Evolutionary conservation across 2,113 vertebrate genomes (phyloP), one percentile per base, ranked within the genome.

Genomic region (Heterotilapia buettikoferi): DNA sequence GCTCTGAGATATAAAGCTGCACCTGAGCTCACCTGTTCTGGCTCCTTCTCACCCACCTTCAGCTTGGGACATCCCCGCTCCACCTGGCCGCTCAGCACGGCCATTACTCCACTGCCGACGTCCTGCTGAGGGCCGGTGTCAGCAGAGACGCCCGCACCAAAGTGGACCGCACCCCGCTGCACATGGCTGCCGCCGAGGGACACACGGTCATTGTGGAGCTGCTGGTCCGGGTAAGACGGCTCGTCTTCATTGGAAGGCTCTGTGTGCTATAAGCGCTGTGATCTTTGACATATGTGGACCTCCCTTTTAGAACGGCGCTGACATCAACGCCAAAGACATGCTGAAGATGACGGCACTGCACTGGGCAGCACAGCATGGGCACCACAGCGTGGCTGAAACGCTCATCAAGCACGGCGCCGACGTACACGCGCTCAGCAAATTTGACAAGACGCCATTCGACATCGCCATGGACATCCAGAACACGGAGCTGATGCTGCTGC

Each of bases 241-340:
- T 43, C 3, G 13, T 38, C 40, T 50, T 31, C 9, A 29, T 76
- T 19, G 43, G 43, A 1, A 1, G 16, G 45, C 11, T 47, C 14
- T 18, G 40, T 47, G 40, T 11, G 24, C 24, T 12, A 10, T 18
- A 16, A 76, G 40, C 14, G 9, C 16, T 76, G 40, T 78, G 18
- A 47, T 29, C 40, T 73, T 18, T 73, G 68, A 76, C 43, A 12
- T 50, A 29, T 78, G 45, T n/a, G 26, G 18, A 5, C 7, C 45
- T 31, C 16, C 6, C 33, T 53, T 54, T 24, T 95, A 99, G 98
- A 98, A 97, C 0, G 98, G 98, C 0, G 98, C 98, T 0, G 98
- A 99, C 85, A 97, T 99, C 21, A 98, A 99, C 3, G 98, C 98
- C 90, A 98, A 97, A 93, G 98, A 99, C 96, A 98, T 99, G 98